phyloP scores from a whole-genome alignment of 2,888 invertebrate genomes.

The Nomada goodeniana region DNA sequence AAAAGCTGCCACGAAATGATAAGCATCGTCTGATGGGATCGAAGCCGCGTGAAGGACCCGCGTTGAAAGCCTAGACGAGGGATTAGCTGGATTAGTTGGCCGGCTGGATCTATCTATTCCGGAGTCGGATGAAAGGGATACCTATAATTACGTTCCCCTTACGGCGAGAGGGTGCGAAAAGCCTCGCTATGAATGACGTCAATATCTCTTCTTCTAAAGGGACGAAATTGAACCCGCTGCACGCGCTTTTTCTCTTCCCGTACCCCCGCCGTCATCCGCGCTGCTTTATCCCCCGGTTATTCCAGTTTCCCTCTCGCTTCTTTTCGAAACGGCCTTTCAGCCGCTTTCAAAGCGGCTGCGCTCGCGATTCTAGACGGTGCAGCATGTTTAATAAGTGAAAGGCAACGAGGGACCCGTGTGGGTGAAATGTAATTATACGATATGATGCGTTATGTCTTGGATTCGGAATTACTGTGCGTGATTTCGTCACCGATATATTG shows the following conservation, averaged over 20 bases:
- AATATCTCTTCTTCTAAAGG: constrained; percentile 74
- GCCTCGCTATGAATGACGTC: constrained; percentile 73
- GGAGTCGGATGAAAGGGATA: constrained; percentile 70
- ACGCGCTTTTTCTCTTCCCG: constrained; percentile 44
- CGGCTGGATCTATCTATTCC: constrained; percentile 68
- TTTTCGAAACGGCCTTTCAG: constrained; percentile 54
- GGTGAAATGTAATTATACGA: neutral
- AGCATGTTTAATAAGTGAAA: constrained; percentile 23
- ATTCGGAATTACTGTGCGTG: too few relatives aligned
- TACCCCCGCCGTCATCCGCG: neutral
- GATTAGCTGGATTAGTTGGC: constrained; percentile 72
- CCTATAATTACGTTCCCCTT: constrained; percentile 76
- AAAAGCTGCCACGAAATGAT: constrained; percentile 64
- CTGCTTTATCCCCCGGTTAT: neutral
- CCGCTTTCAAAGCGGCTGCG: constrained; percentile 36
- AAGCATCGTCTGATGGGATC: constrained; percentile 58
- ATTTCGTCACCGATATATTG: neutral
- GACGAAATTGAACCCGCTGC: constrained; percentile 70
- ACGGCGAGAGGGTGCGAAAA: constrained; percentile 71
- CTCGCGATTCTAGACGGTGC: constrained; percentile 14
- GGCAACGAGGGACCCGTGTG: neutral
- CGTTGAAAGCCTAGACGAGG: constrained; percentile 66
- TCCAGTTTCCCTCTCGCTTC: constrained; percentile 1
- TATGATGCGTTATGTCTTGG: too few relatives aligned
- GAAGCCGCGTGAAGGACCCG: constrained; percentile 46